Percentiles rank a stretch among this genome's conserved stretches.
phyloP scores from a whole-genome alignment of 2,797 vertebrate genomes.

The Chiroxiphia lanceolata region DNA sequence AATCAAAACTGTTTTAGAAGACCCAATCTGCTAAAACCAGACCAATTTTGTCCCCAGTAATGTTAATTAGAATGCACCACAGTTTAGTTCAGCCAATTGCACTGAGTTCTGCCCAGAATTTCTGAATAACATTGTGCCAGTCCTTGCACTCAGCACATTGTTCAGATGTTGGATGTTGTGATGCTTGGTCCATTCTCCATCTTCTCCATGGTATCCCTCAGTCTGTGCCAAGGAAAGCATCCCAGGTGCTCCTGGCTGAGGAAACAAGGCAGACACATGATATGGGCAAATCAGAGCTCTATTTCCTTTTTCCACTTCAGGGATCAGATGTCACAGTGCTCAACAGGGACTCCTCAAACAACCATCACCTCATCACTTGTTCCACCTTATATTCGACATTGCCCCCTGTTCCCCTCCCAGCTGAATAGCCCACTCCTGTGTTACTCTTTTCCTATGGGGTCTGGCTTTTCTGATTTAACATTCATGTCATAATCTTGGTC shows the following conservation, averaged over 20 bases:
- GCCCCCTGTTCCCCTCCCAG: accelerated
- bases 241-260: neutral
- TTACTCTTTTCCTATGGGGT: neutral
- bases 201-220: accelerated
- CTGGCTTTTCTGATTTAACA: neutral
- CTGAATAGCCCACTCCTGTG: neutral
- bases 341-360: neutral
- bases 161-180: neutral
- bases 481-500: neutral
- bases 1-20: neutral
- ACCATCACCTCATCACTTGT: neutral
- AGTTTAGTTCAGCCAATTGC: neutral
- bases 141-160: neutral
- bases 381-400: neutral
- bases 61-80: neutral
- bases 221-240: neutral
- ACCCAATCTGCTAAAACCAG: neutral
- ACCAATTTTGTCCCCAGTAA: neutral
- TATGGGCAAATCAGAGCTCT: neutral
- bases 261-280: neutral
- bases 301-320: neutral
- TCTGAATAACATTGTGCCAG: neutral
- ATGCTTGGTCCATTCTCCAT: neutral
- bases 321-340: neutral
- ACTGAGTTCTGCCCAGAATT: neutral